Percentiles rank a stretch among this genome's conserved stretches.
phyloP scores from a whole-genome alignment of 2,797 vertebrate genomes.

The Rousettus madagascariensis region DNA sequence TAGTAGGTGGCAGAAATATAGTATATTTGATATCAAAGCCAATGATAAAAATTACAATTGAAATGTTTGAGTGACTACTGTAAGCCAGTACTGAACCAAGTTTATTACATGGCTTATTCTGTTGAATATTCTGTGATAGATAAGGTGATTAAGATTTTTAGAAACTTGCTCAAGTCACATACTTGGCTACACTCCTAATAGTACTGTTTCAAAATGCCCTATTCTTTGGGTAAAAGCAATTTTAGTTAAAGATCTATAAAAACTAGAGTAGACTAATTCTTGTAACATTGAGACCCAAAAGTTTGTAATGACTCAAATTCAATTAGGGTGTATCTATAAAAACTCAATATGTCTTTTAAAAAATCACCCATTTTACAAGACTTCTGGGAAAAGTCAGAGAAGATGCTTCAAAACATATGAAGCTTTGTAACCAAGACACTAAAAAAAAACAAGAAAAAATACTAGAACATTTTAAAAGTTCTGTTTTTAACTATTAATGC shows the following conservation, averaged over 20 bases:
- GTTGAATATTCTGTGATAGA: not conserved
- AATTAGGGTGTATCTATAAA: not conserved
- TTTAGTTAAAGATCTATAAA: not conserved
- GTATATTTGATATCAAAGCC: not conserved
- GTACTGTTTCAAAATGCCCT: not conserved
- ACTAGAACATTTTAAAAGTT: not conserved
- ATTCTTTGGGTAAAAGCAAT: not conserved
- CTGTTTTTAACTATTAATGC: not conserved
- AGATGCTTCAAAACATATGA: not conserved
- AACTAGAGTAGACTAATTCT: not conserved
- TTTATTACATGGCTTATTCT: not conserved
- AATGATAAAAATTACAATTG: not conserved
- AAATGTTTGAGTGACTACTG: not conserved
- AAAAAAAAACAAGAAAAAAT: not conserved
- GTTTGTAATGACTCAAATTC: not conserved
- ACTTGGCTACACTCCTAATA: not conserved
- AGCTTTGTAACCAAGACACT: not conserved
- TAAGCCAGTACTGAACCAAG: not conserved
- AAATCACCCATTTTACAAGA: not conserved
- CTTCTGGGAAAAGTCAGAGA: not conserved
- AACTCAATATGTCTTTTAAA: not conserved
- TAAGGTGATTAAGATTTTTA: not conserved
- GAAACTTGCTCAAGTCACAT: not conserved
- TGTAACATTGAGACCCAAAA: not conserved
- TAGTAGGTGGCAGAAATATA: not conserved